Base-by-base conservation (phyloP, 2,113 vertebrate genomes). In the Casuarius casuarius region DNA sequence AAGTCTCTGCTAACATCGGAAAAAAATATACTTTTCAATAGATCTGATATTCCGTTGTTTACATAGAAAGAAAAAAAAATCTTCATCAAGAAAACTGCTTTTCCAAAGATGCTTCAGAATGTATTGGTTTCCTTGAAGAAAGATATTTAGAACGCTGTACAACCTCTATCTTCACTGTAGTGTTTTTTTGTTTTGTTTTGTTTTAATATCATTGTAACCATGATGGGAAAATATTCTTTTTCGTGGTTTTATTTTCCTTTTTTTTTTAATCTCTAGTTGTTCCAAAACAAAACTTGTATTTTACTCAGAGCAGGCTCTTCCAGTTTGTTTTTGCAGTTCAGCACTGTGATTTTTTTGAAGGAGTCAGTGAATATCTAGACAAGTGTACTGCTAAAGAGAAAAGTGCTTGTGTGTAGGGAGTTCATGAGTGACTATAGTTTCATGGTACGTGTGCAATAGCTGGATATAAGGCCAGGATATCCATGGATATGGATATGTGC, bases 391-490 rank as follows among this genome's bases (percentile, higher is more conserved):
- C 33, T 56, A 78, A 65, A 52, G n/a, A 65, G 66, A 23, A 62
- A 25, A 3, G 1, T 5, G 26, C 0, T 9, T 72, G 29, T 59
- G 82, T 35, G 71, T 3, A 26, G 78, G 79, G 72, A 61, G 75
- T 5, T 31, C 0, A 4, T 6, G 46, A 44, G 73, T 9, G 73
- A 54, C 62, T 25, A 42, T 2, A 3, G 12, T n/a, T 74, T 52
- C 40, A 2, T 0, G 22, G 10, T 44, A 5, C 33, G 59, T 54
- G 28, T 18, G 26, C 42, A 74, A 4, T 12, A 2, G 0, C 58
- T 46, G 61, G 48, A 3, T 46, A 4, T 5, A 2, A 35, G 49
- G 23, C 8, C 22, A 38, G 38, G 38, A 38, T 38, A 38, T 38
- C 38, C 38, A 38, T 38, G 38, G 38, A 38, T 38, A 38, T 38